Percentiles rank a stretch among this genome's conserved stretches.
These are phyloP conservation scores for Clarias macrocephalus DNA, from an alignment of 2,113 vertebrate genomes.

Conservation along the genomic window DNA sequence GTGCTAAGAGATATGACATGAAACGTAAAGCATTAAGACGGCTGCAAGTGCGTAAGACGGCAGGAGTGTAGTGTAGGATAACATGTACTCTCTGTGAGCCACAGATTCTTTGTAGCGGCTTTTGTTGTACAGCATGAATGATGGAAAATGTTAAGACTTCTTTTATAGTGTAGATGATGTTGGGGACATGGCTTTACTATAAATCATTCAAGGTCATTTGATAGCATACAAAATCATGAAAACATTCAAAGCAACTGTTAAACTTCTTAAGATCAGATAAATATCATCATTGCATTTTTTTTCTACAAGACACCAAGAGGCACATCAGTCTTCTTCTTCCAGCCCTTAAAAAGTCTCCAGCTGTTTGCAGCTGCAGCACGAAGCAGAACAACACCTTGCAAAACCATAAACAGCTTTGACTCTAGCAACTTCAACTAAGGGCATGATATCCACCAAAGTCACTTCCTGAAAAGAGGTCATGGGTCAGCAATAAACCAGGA, in stretches of 20 bases:
- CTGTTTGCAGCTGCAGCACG: constrained; percentile 75
- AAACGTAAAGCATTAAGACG: constrained; percentile 47
- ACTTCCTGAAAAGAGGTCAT: constrained; percentile 63
- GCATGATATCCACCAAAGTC: constrained; percentile 31
- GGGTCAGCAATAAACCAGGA: constrained; percentile 60
- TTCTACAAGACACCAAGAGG: constrained; percentile 35
- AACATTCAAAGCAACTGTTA: constrained; percentile 23
- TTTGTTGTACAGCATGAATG: not conserved
- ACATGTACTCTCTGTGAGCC: constrained; percentile 5
- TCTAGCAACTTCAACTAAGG: constrained; percentile 33
- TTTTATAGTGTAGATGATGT: constrained; percentile 10
- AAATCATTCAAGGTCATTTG: not conserved
- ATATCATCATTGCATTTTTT: constrained; percentile 27
- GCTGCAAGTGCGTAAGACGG: constrained; percentile 24
- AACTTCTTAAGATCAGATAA: constrained; percentile 44
- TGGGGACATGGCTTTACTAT: not conserved
- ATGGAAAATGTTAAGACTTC: not conserved
- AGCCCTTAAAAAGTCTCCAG: constrained; percentile 64
- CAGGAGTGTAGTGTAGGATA: constrained; percentile 21
- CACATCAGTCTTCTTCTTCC: constrained; percentile 16
- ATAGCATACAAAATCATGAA: constrained; percentile 32
- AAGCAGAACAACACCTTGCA: constrained; percentile 66
- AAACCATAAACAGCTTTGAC: constrained; percentile 57
- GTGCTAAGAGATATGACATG: constrained; percentile 47
- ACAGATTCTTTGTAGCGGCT: not conserved